Evolutionary conservation across 1,140 invertebrate genomes (phyloP), one percentile per base, ranked within the genome.

Genomic region (Aphaenogaster floridana): DNA sequence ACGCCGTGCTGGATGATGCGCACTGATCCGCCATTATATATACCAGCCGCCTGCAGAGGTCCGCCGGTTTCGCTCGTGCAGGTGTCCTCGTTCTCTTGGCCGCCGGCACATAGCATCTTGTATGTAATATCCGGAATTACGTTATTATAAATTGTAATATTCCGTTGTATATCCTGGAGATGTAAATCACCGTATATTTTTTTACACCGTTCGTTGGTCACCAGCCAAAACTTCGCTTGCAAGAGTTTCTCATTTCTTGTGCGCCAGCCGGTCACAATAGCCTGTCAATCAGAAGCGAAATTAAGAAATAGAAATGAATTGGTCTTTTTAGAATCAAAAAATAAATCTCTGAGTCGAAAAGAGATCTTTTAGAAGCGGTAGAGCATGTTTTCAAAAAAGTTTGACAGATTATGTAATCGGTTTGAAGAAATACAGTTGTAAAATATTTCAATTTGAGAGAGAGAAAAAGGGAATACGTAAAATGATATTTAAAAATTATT

Each of bases 21-120:
- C 17, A 86, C n/a, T 72, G 50, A 88, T 78, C 2, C 21, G 15
- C 66, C 39, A 48, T 95, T 93, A 28, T 93, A 91, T 1, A 79
- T 52, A n/a, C 74, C 89, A 0, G 90, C 89, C 1, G 86, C 80
- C 85, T 95, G 94, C 0, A 97, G 91, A 1, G 96, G 96, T 2
- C 96, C 96, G 52, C 96, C 96, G 68, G 96, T 96, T 50, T 96
- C 95, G 0, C 95, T 95, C 5, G 87, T 50, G 74, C 95, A 96
- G 2, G 95, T 93, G 76, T 96, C 94, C 48, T 94, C 95, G 4
- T 95, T 93, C 6, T 91, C 92, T 6, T 93, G 89, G 0, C 97
- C 97, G 2, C 97, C 96, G 0, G 96, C 96, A 85, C 97, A 97
- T 17, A 97, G 85, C 88, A 97, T 97, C 13, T 94, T 95, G 11